Base-by-base conservation (phyloP, 2,888 invertebrate species). In the Molanna angustata region DNA sequence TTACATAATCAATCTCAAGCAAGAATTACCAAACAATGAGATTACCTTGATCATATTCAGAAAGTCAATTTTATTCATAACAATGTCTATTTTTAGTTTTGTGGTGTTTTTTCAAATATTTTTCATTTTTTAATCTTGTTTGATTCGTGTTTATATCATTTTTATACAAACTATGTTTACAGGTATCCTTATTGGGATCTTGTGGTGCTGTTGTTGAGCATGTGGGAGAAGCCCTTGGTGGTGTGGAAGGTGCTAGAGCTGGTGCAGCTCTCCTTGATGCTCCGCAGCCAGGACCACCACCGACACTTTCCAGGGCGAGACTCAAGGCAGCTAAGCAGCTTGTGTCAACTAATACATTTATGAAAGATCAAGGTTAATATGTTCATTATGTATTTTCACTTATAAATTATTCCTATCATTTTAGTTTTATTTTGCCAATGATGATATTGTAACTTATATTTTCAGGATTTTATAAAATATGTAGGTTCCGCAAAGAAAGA, bases 131-230 rank as follows among this genome's bases (percentile, higher is more conserved):
- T 43, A 47, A 43, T 45, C n/a, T 11, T 46, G 46, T n/a, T 44
- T 16, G 32, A 52, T 3, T 42, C 2, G n/a, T 21, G 27, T 7
- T 27, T 11, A 27, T 27, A 27, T 27, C 11, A 27, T 27, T 27
- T 27, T 27, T 27, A 27, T 27, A 7, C 6, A 7, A 7, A 27
- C 6, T 11, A 4, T n/a, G 4, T 35, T 63, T 66, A 0, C 73
- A 90, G 85, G 87, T 91, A 61, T 88, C 91, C 0, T 68, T 95
- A 31, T 76, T 95, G 61, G 80, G 85, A 52, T 89, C 92, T 4
- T 86, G 94, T 64, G 87, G 90, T 20, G 85, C 88, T 21, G 90
- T 92, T 1, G 88, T 91, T 64, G 88, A 88, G 58, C 91, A 94
- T 63, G 80, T 95, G 1, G 82, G 82, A 2, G 80, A 82, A 11